Percentiles rank a stretch among this genome's conserved stretches.
Evolutionary conservation across 2,888 invertebrate species (phyloP).

Genomic region (Acrobasis repandana): DNA sequence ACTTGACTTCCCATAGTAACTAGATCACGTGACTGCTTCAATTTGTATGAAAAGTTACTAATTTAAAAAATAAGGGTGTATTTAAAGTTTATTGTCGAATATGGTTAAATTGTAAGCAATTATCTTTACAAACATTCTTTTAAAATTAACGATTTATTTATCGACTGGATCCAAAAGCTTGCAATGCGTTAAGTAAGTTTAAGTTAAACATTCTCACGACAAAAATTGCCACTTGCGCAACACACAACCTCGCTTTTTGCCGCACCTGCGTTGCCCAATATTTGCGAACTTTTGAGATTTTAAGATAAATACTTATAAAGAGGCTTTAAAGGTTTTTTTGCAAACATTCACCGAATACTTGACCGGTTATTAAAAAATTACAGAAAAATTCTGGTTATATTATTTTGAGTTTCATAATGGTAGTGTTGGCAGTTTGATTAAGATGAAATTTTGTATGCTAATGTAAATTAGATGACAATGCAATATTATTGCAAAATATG

Average conservation of each 20-base stretch:
- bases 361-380: not conserved
- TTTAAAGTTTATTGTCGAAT: too few relatives aligned
- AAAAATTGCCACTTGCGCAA: slow-evolving; percentile 1
- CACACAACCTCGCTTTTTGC: slow-evolving; percentile 2
- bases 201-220: slow-evolving; percentile 3
- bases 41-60: too few relatives aligned
- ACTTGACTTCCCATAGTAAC: too few relatives aligned
- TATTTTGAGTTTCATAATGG: not conserved
- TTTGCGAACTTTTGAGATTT: not conserved
- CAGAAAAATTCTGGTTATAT: not conserved
- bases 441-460: too few relatives aligned
- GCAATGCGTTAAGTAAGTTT: slow-evolving; percentile 6
- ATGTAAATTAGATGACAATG: too few relatives aligned
- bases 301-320: slow-evolving; percentile 1
- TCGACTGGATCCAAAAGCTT: not conserved
- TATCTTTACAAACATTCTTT: too few relatives aligned
- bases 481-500: too few relatives aligned
- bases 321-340: not conserved
- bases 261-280: slow-evolving; percentile 8
- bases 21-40: too few relatives aligned
- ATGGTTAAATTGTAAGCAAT: too few relatives aligned
- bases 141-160: not conserved
- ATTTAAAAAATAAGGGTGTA: too few relatives aligned
- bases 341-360: not conserved
- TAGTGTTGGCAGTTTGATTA: too few relatives aligned